phyloP scores from a whole-genome alignment of 1,140 invertebrate genomes.

The Lanistes nyassanus region DNA sequence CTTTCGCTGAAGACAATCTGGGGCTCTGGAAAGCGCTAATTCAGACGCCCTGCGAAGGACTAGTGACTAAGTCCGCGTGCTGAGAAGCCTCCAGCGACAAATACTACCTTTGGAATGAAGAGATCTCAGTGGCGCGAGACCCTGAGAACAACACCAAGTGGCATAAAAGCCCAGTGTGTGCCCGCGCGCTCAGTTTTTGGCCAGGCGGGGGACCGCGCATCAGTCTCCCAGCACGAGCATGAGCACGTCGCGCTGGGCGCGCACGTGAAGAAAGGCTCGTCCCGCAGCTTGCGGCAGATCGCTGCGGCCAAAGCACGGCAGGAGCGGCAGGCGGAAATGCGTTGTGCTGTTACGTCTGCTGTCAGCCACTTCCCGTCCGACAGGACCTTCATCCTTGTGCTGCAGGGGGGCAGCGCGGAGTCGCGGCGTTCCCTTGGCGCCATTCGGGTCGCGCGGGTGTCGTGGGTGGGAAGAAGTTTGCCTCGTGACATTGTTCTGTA shows the following conservation, averaged over 20 bases:
- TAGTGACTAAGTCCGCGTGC: background rate
- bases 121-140: background rate
- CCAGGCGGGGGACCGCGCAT: background rate
- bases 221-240: background rate
- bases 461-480: background rate
- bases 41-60: background rate
- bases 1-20: background rate
- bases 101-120: background rate
- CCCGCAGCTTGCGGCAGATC: background rate
- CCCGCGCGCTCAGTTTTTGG: background rate
- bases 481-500: background rate
- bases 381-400: too few species aligned
- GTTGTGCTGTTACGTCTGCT: background rate
- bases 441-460: too few species aligned
- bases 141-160: conserved; percentile 9
- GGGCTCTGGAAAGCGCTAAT: background rate
- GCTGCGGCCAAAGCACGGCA: background rate
- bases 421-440: too few species aligned
- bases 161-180: background rate
- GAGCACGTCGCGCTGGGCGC: background rate
- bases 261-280: background rate
- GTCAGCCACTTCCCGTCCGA: too few species aligned
- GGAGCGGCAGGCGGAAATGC: background rate
- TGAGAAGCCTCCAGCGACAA: background rate
- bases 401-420: too few species aligned